Evolutionary conservation across 2,888 invertebrate genomes (phyloP), one percentile per base, ranked within the genome.

Genomic region (Pherbina coryleti): DNA sequence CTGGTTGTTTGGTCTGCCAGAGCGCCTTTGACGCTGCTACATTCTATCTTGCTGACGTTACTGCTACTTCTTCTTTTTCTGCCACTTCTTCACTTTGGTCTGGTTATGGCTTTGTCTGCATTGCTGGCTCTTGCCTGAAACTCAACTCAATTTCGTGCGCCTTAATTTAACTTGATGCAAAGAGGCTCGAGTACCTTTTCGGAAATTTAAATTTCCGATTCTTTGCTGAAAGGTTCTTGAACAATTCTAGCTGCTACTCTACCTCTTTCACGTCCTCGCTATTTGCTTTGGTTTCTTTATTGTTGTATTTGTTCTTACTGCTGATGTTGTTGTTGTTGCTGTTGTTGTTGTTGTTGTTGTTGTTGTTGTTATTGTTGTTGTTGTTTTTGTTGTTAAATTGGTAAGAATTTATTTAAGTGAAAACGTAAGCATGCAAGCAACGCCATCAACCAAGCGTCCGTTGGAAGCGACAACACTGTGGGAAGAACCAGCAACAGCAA

Each of bases 131-230:
- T 69, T 17, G 5, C 37, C n/a, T 44, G n/a, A n/a, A 62, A 62
- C 73, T 49, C 49, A 51, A 74, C 62, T 74, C 60, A 60, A 74
- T 74, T 74, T 49, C 53, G 14, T 66, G 66, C 69, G 51, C 75
- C 75, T 51, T 75, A 75, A 66, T 64, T 75, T 55, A 75, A 75
- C 31, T 66, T 66, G 66, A 75, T 66, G 66, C 66, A 66, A 66
- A 66, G 64, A 49, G 64, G 79, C 82, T 80, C 80, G 82, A 88
- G 88, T 87, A 85, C 82, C 88, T 87, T 88, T 87, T 88, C 88
- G 87, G 87, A 87, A 87, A 87, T 87, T 87, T 88, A 87, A 87
- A 87, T 87, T 88, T 87, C 87, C 88, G 87, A 84, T 88, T 85
- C 85, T 85, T 80, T 78, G 22, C 75, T 31, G 34, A 51, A 57